Conservation (phyloP, 2,113 vertebrate species). For the Himantopus leucocephalus region DNA sequence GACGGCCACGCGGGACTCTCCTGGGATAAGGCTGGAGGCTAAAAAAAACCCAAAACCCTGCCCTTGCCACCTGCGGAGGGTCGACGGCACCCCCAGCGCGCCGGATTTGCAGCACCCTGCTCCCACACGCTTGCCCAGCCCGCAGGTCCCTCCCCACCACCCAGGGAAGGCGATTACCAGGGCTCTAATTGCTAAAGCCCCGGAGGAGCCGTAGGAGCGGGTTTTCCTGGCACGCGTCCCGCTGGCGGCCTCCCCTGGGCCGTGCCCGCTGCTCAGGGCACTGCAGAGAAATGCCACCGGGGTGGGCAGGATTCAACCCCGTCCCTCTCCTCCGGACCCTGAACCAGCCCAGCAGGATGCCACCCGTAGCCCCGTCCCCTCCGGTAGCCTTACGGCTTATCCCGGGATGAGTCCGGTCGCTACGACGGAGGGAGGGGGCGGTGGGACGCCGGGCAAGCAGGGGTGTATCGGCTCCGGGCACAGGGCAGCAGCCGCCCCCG, state of each 20-base stretch:
- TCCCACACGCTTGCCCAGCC: not conserved
- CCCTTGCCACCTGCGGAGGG: not conserved
- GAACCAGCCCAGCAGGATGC: not conserved
- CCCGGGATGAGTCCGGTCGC: accelerated
- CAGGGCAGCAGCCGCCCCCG: not conserved
- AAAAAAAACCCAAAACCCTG: not conserved
- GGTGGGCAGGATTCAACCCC: not conserved
- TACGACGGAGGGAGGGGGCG: accelerated
- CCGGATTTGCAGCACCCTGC: not conserved
- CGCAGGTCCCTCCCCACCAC: not conserved
- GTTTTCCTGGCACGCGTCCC: not conserved
- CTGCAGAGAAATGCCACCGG: not conserved
- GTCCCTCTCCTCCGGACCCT: not conserved
- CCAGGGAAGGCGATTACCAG: not conserved
- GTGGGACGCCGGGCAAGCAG: accelerated
- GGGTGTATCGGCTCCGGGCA: no score
- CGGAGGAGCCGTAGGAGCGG: not conserved
- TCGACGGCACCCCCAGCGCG: not conserved
- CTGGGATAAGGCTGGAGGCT: not conserved
- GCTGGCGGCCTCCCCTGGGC: not conserved
- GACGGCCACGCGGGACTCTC: accelerated
- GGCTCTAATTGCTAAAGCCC: conserved; percentile 8
- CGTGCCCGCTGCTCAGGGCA: not conserved
- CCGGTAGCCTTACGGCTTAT: accelerated
- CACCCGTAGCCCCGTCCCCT: not conserved